Conservation (phyloP, 2,113 vertebrate genomes). For the Aplodontia rufa region DNA sequence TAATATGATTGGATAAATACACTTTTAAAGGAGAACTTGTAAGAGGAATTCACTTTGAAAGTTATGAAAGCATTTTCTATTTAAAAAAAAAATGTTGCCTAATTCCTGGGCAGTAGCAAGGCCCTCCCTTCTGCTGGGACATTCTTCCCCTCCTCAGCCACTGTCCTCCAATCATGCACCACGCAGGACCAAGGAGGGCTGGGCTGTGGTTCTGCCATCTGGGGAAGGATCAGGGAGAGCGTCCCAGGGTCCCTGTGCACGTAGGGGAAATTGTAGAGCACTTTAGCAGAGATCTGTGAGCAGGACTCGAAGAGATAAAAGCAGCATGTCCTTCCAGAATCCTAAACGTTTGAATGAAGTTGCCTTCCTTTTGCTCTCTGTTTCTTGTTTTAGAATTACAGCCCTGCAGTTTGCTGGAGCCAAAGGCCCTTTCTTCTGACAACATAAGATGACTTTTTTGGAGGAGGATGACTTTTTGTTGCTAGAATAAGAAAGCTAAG, state of each 20-base stretch:
- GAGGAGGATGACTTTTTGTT: not conserved
- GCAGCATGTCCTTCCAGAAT: not conserved
- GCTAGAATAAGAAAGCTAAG: not conserved
- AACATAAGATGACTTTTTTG: not conserved
- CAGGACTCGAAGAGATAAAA: not conserved
- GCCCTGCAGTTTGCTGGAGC: not conserved
- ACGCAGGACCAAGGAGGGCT: not conserved
- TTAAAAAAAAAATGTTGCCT: not conserved
- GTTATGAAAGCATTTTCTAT: not conserved
- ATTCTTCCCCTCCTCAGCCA: not conserved
- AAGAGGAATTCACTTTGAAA: not conserved
- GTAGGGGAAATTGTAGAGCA: not conserved
- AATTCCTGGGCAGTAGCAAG: not conserved
- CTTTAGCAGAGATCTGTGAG: conserved; percentile 10
- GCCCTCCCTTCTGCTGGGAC: not conserved
- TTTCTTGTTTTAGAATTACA: not conserved
- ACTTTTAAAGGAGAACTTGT: not conserved
- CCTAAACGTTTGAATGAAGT: not conserved
- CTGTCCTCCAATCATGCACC: conserved; percentile 2
- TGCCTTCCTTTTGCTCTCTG: not conserved
- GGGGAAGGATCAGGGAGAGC: not conserved
- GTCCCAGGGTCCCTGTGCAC: not conserved
- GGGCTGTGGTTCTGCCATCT: not conserved
- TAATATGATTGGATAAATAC: not conserved
- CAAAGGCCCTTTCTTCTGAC: not conserved